A percentile compares a stretch with the other conserved stretches of the same genome.
Conservation (phyloP, 2,888 invertebrate species). For the Meliscaeva auricollis region DNA sequence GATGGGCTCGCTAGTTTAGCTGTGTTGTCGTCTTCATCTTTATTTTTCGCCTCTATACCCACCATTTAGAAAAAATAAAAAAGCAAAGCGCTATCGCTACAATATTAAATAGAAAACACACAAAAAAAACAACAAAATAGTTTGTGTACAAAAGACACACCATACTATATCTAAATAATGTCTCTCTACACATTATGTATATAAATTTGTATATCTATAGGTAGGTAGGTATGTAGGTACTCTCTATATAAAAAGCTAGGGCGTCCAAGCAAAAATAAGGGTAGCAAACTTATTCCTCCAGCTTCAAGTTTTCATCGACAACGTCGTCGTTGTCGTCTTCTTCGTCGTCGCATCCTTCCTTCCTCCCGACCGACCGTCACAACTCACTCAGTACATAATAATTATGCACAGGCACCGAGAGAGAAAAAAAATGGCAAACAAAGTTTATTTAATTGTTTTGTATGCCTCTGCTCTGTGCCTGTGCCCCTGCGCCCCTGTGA, state of each 20-base stretch:
- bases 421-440: conserved; percentile 37
- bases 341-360: conserved; percentile 8
- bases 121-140: conserved; percentile 16
- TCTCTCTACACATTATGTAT: background rate
- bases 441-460: conserved; percentile 71
- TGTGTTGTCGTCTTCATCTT: conserved; percentile 1
- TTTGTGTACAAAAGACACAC: conserved; percentile 19
- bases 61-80: conserved; percentile 41
- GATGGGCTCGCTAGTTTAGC: conserved; percentile 36
- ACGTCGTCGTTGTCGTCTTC: background rate
- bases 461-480: conserved; percentile 32
- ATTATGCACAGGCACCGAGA: conserved; percentile 48
- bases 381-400: conserved; percentile 45
- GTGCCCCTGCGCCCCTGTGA: background rate
- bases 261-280: conserved; percentile 67
- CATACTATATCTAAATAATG: background rate
- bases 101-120: conserved; percentile 28
- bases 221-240: no score
- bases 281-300: conserved; percentile 69
- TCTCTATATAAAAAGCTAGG: conserved; percentile 27
- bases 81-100: conserved; percentile 34
- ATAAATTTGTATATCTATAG: no score
- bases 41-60: background rate
- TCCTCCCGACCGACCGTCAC: background rate
- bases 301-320: conserved; percentile 32